phyloP scores from a whole-genome alignment of 2,113 vertebrate species.

The Heterotis niloticus region DNA sequence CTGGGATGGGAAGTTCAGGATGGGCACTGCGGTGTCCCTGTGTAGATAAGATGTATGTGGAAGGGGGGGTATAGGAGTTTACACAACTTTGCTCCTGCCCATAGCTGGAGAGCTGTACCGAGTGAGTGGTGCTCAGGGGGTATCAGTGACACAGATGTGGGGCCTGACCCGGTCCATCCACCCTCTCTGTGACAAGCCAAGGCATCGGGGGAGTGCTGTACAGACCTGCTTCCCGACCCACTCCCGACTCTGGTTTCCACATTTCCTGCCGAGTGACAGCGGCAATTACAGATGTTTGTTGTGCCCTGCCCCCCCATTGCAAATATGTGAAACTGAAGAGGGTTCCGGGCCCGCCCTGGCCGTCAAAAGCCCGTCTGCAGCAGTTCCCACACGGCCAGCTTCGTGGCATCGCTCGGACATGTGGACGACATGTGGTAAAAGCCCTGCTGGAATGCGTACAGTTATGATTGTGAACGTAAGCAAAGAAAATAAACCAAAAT shows the following conservation, averaged over 20 bases:
- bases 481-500: not conserved
- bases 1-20: slow-evolving; percentile 25
- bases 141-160: slow-evolving; percentile 73
- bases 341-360: not conserved
- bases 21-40: not conserved
- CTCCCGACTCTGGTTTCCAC: slow-evolving; percentile 48
- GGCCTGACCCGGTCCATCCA: slow-evolving; percentile 54
- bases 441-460: not conserved
- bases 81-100: slow-evolving; percentile 22
- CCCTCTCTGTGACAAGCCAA: slow-evolving; percentile 45
- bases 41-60: not conserved
- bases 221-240: slow-evolving; percentile 50
- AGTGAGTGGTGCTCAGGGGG: slow-evolving; percentile 64
- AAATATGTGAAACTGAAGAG: not conserved
- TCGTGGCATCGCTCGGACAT: too few species aligned
- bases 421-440: not conserved
- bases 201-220: slow-evolving; percentile 31
- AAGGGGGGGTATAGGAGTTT: slow-evolving; percentile 4
- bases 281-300: slow-evolving; percentile 37
- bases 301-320: slow-evolving; percentile 14
- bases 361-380: not conserved
- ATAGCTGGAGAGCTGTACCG: slow-evolving; percentile 38
- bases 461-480: not conserved
- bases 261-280: slow-evolving; percentile 60
- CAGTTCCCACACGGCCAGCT: not conserved